Evolutionary conservation across 1,140 invertebrate species (phyloP).

Genomic region (Pseudomyrmex concolor): DNA sequence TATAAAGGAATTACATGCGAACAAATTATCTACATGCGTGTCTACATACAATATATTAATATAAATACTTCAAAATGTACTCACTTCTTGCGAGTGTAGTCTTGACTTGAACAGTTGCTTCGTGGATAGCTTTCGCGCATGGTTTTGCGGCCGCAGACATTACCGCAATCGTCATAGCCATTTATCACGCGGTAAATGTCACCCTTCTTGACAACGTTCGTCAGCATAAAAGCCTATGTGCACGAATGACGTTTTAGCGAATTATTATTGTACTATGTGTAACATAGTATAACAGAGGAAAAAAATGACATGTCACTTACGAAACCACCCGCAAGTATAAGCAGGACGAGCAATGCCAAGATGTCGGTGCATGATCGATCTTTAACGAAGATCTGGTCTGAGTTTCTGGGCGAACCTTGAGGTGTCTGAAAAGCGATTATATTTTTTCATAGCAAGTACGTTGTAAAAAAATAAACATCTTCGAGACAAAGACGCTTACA

Average conservation of each 20-base stretch:
- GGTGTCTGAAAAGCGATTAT: constrained; percentile 66
- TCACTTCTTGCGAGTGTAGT: constrained; percentile 79
- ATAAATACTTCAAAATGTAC: constrained; percentile 62
- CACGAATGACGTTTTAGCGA: neutral
- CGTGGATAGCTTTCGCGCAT: constrained; percentile 79
- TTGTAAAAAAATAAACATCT: neutral
- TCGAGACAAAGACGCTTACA: constrained; percentile 65
- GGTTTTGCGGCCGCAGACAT: constrained; percentile 87
- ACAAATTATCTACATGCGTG: no score
- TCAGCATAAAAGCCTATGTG: constrained; percentile 84
- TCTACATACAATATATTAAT: no score
- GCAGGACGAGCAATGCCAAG: constrained; percentile 85
- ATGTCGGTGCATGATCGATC: constrained; percentile 87
- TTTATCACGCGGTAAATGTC: constrained; percentile 87
- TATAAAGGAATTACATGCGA: neutral
- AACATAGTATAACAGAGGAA: neutral
- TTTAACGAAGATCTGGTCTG: constrained; percentile 75
- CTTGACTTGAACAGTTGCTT: constrained; percentile 83
- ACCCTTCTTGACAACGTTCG: constrained; percentile 85
- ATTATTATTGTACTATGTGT: neutral
- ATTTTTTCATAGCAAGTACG: no score
- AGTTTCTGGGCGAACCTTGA: constrained; percentile 58
- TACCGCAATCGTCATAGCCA: constrained; percentile 89
- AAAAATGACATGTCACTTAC: constrained; percentile 82
- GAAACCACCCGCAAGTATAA: constrained; percentile 85